Evolutionary conservation across 2,888 invertebrate genomes (phyloP).

Genomic region (Aromia moschata): DNA sequence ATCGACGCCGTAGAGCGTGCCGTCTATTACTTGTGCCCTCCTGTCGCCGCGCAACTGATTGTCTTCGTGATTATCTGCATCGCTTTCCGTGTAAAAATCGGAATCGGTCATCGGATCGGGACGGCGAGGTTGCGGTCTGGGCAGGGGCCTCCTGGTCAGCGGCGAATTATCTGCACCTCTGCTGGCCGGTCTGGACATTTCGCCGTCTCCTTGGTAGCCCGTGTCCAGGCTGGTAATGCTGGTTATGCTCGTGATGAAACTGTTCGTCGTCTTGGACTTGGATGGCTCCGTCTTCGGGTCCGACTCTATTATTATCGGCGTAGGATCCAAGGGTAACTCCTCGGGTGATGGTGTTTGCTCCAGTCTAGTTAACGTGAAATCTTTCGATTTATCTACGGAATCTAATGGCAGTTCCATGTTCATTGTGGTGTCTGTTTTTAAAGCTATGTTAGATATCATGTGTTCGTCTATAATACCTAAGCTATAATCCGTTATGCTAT

Average conservation of each 20-base stretch:
- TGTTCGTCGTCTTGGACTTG: constrained; percentile 73
- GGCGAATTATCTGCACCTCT: constrained; percentile 81
- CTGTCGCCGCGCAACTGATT: constrained; percentile 74
- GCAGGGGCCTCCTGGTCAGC: constrained; percentile 64
- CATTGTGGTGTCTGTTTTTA: constrained; percentile 67
- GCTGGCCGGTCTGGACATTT: constrained; percentile 87
- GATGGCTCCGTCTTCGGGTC: constrained; percentile 68
- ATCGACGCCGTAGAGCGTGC: constrained; percentile 83
- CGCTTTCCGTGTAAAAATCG: constrained; percentile 90
- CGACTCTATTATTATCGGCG: constrained; percentile 65
- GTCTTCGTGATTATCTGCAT: constrained; percentile 85
- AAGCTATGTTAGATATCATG: constrained; percentile 65
- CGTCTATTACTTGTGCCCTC: constrained; percentile 86
- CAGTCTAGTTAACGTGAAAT: constrained; percentile 64
- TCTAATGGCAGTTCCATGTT: constrained; percentile 68
- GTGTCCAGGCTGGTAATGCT: constrained; percentile 91
- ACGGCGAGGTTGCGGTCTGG: constrained; percentile 69
- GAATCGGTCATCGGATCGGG: constrained; percentile 91
- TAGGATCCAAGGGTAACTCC: constrained; percentile 82
- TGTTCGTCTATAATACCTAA: constrained; percentile 68
- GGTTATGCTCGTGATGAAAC: constrained; percentile 88
- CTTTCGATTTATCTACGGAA: constrained; percentile 58
- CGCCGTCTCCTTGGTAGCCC: constrained; percentile 94
- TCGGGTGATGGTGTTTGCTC: constrained; percentile 88
- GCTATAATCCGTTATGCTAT: constrained; percentile 57